Base-by-base conservation (phyloP, 2,888 invertebrate genomes). In the Spodoptera exigua region DNA sequence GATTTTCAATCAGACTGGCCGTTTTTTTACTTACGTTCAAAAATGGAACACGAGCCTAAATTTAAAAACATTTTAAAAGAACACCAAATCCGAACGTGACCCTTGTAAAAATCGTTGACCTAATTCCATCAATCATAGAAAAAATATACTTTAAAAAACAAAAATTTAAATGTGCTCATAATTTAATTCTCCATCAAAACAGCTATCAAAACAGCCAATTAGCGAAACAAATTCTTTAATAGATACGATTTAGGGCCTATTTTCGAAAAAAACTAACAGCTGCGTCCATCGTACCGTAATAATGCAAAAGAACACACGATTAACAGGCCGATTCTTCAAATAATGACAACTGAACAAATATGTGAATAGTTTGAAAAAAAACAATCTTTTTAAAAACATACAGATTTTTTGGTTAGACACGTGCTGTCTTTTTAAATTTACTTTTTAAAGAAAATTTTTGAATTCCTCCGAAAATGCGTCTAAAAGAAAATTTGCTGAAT, bases 291-390 rank as follows among this genome's bases (percentile, higher is more conserved):
- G 78, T 79, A 70, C 80, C 89, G 86, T 84, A 70, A 74, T 83
- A 85, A 87, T 82, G 73, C 76, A 70, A 79, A 80, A 78, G 77
- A 81, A 80, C 77, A 56, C 76, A 61, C 79, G 81, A 84, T 86
- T 85, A 83, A 74, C 62, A 64, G 59, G 57, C 37, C 80, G 82
- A 84, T 86, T 84, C 82, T 78, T 84, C 84, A 87, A 86, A 88
- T 82, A 89, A 81, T 83, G 86, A 85, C 88, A 88, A 82, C 87
- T 88, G 89, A 86, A 84, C 83, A 89, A 89, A 89, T 27, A 27
- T 27, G 7, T 27, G 27, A 27, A 9, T 27, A 27, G 27, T 27
- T 27, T 27, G 3, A 27, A 27, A 27, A n/a, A 27, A 27, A 27
- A 27, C 88, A 88, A 68, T 56, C 61, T 65, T 56, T 74, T 74